phyloP scores from a whole-genome alignment of 2,888 invertebrate species.

The Eilema griseolum region DNA sequence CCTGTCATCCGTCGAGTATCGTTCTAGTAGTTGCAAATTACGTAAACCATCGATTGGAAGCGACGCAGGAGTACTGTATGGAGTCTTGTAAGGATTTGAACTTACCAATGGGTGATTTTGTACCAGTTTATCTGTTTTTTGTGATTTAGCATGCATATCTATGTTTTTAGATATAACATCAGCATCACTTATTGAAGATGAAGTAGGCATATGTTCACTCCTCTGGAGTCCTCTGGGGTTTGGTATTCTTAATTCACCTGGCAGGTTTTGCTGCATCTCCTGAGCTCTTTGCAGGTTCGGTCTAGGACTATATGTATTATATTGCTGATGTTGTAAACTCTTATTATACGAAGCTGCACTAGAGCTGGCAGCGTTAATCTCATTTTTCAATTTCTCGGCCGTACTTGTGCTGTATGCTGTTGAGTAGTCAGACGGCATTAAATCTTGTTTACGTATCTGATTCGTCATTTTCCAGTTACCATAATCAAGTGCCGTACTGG shows the following conservation, averaged over 20 bases:
- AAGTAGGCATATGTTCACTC: conserved; percentile 65
- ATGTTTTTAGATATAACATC: conserved; percentile 68
- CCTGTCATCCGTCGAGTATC: conserved; percentile 86
- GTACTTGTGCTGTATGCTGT: conserved; percentile 66
- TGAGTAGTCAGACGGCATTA: conserved; percentile 77
- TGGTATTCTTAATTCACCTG: conserved; percentile 78
- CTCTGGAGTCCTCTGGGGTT: conserved; percentile 76
- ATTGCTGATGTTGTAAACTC: conserved; percentile 74
- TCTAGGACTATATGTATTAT: conserved; percentile 71
- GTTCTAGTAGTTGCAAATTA: conserved; percentile 87
- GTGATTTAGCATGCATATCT: conserved; percentile 68
- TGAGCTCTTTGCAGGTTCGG: conserved; percentile 67
- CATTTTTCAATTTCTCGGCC: conserved; percentile 71
- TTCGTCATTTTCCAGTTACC: conserved; percentile 79
- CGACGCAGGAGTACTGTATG: conserved; percentile 73
- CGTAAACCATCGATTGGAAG: conserved; percentile 84
- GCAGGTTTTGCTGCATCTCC: conserved; percentile 72
- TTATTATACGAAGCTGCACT: conserved; percentile 75
- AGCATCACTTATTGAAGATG: conserved; percentile 60
- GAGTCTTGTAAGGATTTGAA: conserved; percentile 77
- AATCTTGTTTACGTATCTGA: conserved; percentile 74
- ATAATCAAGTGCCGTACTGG: conserved; percentile 72
- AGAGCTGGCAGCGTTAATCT: conserved; percentile 59
- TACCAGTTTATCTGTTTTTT: conserved; percentile 74
- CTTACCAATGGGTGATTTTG: conserved; percentile 76